Evolutionary conservation across 2,888 invertebrate genomes (phyloP), one percentile per base, ranked within the genome.

Genomic region (Himalopsyche anomala): DNA sequence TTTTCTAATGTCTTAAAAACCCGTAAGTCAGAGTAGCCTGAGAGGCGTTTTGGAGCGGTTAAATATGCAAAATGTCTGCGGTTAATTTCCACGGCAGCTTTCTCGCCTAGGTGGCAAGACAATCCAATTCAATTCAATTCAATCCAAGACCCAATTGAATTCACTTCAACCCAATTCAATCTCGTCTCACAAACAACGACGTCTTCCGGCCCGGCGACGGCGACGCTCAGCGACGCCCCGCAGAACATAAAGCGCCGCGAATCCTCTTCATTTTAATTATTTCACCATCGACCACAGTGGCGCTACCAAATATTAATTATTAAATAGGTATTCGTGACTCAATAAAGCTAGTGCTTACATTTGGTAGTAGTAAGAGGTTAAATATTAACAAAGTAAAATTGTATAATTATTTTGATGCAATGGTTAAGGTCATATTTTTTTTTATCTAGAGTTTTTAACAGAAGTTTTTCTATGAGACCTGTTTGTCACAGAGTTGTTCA

Each of bases 81-180:
- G 74, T 74, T 74, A 74, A 74, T 74, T 74, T 74, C 74, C 15
- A 74, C 74, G 74, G 15, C 36, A 38, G 74, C 36, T 36, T 74
- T 36, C 36, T 36, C 74, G 36, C 28, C 36, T 12, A 12, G 4
- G 15, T 36, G 38, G 5, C 74, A 4, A 74, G 74, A 74, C 74
- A 74, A 74, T 74, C 69, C 69, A 36, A 36, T 69, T 69, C 19
- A 69, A 74, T 74, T 74, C 38, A 74, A 74, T 74, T 74, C 74
- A 74, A 74, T 74, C 36, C 38, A 74, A 15, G 15, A 74, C 74
- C 74, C 74, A 74, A 74, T 74, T 74, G 74, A 74, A 74, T 74
- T 74, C 74, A 74, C 74, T 74, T 74, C 74, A 38, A 74, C 74
- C 74, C 74, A 74, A 74, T 74, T 74, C 74, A 74, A 74, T 74